These are phyloP conservation scores for Psilanteris sp. DNA, from an alignment of 1,140 invertebrate genomes.

Conservation along the genomic window DNA sequence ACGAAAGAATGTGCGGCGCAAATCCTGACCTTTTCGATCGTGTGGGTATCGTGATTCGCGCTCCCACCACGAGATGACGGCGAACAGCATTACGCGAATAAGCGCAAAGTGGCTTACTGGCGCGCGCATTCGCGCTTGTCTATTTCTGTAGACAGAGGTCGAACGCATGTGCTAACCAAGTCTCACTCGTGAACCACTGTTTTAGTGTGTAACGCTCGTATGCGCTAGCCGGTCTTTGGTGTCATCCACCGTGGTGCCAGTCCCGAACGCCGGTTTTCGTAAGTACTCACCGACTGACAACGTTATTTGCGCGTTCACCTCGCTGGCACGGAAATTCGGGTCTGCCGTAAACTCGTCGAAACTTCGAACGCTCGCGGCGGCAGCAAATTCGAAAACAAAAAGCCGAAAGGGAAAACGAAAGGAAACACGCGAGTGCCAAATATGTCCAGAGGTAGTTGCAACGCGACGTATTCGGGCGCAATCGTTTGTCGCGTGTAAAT, in stretches of 20 bases:
- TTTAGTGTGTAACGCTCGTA: slow-evolving; percentile 45
- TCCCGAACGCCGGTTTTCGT: slow-evolving; percentile 26
- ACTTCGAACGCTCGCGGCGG: too few species aligned
- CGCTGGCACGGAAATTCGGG: not conserved
- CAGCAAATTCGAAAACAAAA: too few species aligned
- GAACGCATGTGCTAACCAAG: slow-evolving; percentile 41
- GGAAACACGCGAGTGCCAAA: slow-evolving; percentile 13
- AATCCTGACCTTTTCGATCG: slow-evolving; percentile 38
- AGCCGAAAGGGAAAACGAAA: not conserved
- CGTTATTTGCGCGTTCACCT: too few species aligned
- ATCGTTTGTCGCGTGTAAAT: slow-evolving; percentile 14
- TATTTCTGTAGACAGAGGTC: slow-evolving; percentile 60
- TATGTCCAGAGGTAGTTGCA: slow-evolving; percentile 3
- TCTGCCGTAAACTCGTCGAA: not conserved
- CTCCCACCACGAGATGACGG: slow-evolving; percentile 54
- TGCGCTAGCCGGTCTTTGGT: slow-evolving; percentile 26
- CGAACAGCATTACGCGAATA: slow-evolving; percentile 36
- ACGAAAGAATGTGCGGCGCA: not conserved
- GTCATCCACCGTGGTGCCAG: slow-evolving; percentile 3
- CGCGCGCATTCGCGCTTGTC: slow-evolving; percentile 57
- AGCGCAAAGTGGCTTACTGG: slow-evolving; percentile 41
- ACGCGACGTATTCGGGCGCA: not conserved
- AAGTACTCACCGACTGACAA: too few species aligned
- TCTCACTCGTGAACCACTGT: slow-evolving; percentile 20
- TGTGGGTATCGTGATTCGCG: slow-evolving; percentile 33